Evolutionary conservation across 1,140 invertebrate genomes (phyloP), one percentile per base, ranked within the genome.

Genomic region (Ruditapes philippinarum): DNA sequence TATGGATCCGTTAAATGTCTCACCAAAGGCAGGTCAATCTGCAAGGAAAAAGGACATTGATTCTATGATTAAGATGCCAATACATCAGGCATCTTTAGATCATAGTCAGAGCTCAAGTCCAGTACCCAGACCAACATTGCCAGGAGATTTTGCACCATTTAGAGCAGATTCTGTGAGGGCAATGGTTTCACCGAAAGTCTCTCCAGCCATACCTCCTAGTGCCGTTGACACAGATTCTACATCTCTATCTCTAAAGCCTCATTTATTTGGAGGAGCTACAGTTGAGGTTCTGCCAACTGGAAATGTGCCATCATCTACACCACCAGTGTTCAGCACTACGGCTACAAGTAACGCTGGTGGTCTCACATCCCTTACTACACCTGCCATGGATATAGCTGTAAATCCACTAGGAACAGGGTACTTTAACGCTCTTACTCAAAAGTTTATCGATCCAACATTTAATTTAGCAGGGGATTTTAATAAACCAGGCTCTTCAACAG

Each of bases 371-470:
- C 60, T 82, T 0, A 25, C 82, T 38, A 73, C 40, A 54, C 82
- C 82, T 33, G 62, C 82, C 33, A 84, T 84, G n/a, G 82, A 84
- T 54, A 84, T 84, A 33, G 68, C 82, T 17, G 81, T 83, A 2
- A 83, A 83, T 70, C 81, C 81, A 22, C 62, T 84, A 22, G 85
- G 85, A n/a, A 88, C 85, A 28, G 85, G 85, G 7, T 88, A 88
- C 42, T 88, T 79, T 25, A 88, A 88, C 80, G 74, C 85, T 45
- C 42, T 88, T 0, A 88, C 85, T 45, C 85, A 88, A 51, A 88
- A 88, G 70, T 40, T 88, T 38, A 79, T 88, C 28, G 42, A 88
- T 70, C 85, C 85, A 14, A 40, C 70, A 0, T 78, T 88, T 70
- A 80, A 74, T 28, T 38, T 88, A 28, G 60, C 42, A 45, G 2